These are phyloP conservation scores for Calypte anna DNA, from an alignment of 2,113 vertebrate species.

Conservation along the genomic window DNA sequence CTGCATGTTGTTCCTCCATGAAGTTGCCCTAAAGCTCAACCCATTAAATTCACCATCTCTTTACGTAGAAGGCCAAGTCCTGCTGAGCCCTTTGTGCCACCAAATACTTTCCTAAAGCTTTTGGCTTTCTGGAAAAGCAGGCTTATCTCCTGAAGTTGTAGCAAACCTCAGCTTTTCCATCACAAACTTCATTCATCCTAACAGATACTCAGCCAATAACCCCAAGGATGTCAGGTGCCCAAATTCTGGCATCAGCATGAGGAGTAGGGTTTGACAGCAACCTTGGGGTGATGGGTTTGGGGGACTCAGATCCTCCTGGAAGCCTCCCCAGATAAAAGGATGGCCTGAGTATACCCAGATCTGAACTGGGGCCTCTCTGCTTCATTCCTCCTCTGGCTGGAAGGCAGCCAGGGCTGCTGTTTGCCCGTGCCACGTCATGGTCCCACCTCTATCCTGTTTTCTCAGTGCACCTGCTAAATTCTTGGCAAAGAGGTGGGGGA, in stretches of 20 bases:
- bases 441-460: slow-evolving; percentile 6
- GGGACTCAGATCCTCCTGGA: background rate
- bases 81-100: background rate
- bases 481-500: fast-evolving
- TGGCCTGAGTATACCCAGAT: fast-evolving
- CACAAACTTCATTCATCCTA: background rate
- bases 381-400: background rate
- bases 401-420: background rate
- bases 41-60: background rate
- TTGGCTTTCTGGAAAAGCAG: background rate
- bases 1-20: fast-evolving
- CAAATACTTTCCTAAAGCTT: background rate
- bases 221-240: background rate
- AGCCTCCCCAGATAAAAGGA: background rate
- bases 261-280: background rate
- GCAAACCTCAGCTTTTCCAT: background rate
- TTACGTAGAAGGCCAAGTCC: background rate
- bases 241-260: background rate
- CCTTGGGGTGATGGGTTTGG: background rate
- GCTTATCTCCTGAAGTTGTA: background rate
- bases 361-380: background rate
- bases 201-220: background rate
- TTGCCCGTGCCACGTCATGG: background rate
- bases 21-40: background rate
- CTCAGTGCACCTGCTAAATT: background rate